Percentiles rank a stretch among this genome's conserved stretches.
Evolutionary conservation across 2,113 vertebrate genomes (phyloP).

Genomic region (Anhinga rufa): DNA sequence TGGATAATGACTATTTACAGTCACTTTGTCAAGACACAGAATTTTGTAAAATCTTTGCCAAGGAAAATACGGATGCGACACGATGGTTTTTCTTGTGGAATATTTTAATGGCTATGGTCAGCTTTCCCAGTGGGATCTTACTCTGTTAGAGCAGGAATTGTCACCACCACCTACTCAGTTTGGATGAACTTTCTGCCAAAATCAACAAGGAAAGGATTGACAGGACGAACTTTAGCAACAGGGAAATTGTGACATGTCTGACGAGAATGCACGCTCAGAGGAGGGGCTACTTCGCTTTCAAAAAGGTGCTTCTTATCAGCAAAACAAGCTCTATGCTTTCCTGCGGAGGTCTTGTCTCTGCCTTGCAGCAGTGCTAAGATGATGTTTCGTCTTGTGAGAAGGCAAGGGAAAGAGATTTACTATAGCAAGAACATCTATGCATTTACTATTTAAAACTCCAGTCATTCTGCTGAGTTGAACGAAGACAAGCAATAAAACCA

Average conservation of each 20-base stretch:
- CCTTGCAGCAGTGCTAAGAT: neutral
- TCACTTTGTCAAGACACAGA: neutral
- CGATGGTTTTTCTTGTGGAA: neutral
- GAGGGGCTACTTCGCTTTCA: neutral
- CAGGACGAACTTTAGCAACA: neutral
- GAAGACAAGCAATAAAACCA: neutral
- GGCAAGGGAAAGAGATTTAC: neutral
- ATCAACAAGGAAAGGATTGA: neutral
- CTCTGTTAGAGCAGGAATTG: neutral
- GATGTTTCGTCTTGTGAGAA: neutral
- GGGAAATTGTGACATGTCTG: neutral
- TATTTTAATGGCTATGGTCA: neutral
- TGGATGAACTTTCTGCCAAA: neutral
- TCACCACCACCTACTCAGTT: neutral
- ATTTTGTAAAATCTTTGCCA: neutral
- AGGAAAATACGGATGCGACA: neutral
- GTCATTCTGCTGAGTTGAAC: neutral
- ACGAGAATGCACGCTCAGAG: rapidly evolving
- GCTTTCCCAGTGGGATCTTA: neutral
- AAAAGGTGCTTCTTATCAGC: neutral
- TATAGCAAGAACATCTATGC: neutral
- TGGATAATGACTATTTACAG: neutral
- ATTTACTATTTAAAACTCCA: neutral
- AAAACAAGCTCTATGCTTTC: neutral
- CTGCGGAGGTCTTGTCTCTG: neutral